Percentiles rank a stretch among this genome's conserved stretches.
phyloP scores from a whole-genome alignment of 2,113 vertebrate species.

The Misgurnus mizolepis region DNA sequence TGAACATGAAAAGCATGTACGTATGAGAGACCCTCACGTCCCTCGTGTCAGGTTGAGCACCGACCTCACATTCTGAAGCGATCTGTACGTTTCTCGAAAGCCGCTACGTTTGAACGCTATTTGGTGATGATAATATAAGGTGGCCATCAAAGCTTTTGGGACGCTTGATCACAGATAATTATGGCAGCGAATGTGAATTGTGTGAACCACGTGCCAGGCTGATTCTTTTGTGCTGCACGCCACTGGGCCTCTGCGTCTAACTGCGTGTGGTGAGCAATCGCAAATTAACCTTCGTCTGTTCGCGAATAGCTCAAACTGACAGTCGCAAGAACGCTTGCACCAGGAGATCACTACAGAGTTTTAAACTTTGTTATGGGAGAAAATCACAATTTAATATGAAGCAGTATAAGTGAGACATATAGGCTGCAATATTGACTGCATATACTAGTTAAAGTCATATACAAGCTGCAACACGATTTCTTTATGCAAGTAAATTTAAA shows the following conservation, averaged over 20 bases:
- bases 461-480: no score
- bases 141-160: conserved; percentile 51
- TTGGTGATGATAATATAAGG: conserved; percentile 54
- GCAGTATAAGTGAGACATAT: no score
- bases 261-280: conserved; percentile 50
- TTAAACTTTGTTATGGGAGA: background rate
- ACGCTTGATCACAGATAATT: conserved; percentile 55
- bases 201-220: conserved; percentile 50
- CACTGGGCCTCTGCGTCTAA: conserved; percentile 23
- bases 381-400: background rate
- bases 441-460: no score
- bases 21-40: conserved; percentile 34
- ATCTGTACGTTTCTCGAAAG: conserved; percentile 17
- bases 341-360: background rate
- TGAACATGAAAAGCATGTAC: conserved; percentile 29
- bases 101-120: conserved; percentile 43
- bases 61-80: conserved; percentile 39
- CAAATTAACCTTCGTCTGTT: conserved; percentile 37
- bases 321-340: background rate
- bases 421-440: no score
- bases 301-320: conserved; percentile 11
- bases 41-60: conserved; percentile 35
- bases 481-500: no score
- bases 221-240: conserved; percentile 12
- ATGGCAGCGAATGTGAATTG: conserved; percentile 43